A percentile compares a stretch with the other conserved stretches of the same genome.
Conservation (phyloP, 2,113 vertebrate species). For the Cranoglanis bouderius region DNA sequence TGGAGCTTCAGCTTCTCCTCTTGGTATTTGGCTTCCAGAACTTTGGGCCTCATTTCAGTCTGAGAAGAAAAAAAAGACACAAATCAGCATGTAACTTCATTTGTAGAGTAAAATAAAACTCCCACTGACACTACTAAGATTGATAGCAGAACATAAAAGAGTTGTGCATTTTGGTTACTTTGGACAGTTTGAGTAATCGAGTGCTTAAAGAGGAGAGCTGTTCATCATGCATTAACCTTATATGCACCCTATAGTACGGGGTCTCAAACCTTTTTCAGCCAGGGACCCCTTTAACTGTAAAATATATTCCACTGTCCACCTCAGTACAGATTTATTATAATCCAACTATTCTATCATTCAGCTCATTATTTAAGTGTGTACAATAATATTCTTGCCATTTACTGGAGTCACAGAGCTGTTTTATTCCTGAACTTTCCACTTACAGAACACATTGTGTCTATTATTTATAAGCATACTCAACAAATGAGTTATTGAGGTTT, state of each 20-base stretch:
- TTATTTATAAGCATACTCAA: neutral
- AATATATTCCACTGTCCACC: neutral
- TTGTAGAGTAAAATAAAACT: too few species aligned
- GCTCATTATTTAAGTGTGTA: neutral
- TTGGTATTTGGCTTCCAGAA: conserved; percentile 86
- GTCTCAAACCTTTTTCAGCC: neutral
- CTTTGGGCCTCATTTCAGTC: conserved; percentile 83
- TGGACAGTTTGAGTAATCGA: neutral
- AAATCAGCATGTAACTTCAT: neutral
- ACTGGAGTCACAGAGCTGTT: neutral
- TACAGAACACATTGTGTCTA: neutral
- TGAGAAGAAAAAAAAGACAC: conserved; percentile 54
- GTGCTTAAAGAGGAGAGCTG: neutral
- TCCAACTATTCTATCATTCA: neutral
- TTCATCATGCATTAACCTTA: neutral
- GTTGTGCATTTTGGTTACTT: neutral
- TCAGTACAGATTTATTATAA: neutral
- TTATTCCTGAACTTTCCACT: neutral
- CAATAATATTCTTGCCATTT: neutral
- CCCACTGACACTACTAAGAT: neutral
- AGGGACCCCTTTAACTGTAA: neutral
- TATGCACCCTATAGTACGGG: neutral
- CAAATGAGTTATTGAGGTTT: neutral
- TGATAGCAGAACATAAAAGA: neutral
- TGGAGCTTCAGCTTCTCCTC: conserved; percentile 91